phyloP scores from a whole-genome alignment of 2,888 invertebrate species.

The Drosophila neonasuta region DNA sequence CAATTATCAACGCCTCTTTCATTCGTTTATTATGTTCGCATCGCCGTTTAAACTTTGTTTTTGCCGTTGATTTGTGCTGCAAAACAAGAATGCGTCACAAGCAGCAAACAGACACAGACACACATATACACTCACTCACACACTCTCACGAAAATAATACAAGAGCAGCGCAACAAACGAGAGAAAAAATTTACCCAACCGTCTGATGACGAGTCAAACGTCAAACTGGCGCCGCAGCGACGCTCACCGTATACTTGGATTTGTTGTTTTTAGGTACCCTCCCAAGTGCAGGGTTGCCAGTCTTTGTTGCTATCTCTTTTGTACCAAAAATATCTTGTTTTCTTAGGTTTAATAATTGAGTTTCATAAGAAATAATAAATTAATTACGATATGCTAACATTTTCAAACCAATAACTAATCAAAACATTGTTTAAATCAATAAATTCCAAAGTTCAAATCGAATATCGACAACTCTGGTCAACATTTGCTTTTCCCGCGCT shows the following conservation, averaged over 20 bases:
- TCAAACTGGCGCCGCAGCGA: slow-evolving; percentile 71
- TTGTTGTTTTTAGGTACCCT: slow-evolving; percentile 72
- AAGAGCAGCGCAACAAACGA: slow-evolving; percentile 52
- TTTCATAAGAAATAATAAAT: background rate
- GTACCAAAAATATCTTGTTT: background rate
- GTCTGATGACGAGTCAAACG: slow-evolving; percentile 72
- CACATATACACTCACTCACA: slow-evolving; percentile 19
- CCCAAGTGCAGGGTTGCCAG: slow-evolving; percentile 60
- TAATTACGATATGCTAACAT: background rate
- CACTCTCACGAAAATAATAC: slow-evolving; percentile 40
- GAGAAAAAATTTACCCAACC: slow-evolving; percentile 69
- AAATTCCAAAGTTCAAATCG: slow-evolving; percentile 2
- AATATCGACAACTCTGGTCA: slow-evolving; percentile 55
- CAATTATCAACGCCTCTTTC: slow-evolving; percentile 42
- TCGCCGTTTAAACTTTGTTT: slow-evolving; percentile 48
- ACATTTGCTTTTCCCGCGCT: slow-evolving; percentile 48
- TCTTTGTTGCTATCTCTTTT: background rate
- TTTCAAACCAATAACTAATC: background rate
- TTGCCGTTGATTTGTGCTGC: slow-evolving; percentile 59
- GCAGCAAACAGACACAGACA: slow-evolving; percentile 49
- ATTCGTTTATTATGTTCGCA: slow-evolving; percentile 32
- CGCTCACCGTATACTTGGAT: slow-evolving; percentile 63
- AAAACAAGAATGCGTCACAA: slow-evolving; percentile 74
- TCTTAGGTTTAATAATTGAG: background rate
- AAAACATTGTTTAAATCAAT: background rate